Evolutionary conservation across 2,113 vertebrate genomes (phyloP).

Genomic region (Colinus virginianus): DNA sequence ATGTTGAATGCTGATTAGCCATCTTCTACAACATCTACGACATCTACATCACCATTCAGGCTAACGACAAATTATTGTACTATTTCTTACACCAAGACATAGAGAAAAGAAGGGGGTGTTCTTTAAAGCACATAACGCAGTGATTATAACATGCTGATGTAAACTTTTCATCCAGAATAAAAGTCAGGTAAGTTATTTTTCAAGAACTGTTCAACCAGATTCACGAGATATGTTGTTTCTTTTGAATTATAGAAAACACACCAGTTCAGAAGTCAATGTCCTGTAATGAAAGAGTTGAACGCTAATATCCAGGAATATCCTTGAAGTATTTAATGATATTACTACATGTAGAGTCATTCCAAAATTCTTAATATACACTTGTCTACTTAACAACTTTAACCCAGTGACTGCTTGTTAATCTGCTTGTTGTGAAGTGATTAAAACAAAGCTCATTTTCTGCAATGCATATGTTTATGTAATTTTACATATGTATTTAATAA

Average conservation of each 20-base stretch:
- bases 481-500: neutral
- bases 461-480: accelerated
- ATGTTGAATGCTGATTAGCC: slow-evolving; percentile 15
- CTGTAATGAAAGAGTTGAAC: neutral
- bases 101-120: neutral
- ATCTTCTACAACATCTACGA: neutral
- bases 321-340: neutral
- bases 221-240: neutral
- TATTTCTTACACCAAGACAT: slow-evolving; percentile 6
- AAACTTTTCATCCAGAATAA: neutral
- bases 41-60: neutral
- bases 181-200: neutral
- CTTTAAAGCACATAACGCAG: neutral
- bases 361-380: neutral
- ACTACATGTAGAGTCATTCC: neutral
- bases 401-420: neutral
- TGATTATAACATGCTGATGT: neutral
- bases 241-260: neutral
- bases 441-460: neutral
- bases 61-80: slow-evolving; percentile 5
- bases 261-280: neutral
- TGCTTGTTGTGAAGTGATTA: neutral
- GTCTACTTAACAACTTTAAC: neutral
- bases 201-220: neutral
- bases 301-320: neutral